phyloP scores from a whole-genome alignment of 2,797 vertebrate species.

The Ctenopoma multispine region DNA sequence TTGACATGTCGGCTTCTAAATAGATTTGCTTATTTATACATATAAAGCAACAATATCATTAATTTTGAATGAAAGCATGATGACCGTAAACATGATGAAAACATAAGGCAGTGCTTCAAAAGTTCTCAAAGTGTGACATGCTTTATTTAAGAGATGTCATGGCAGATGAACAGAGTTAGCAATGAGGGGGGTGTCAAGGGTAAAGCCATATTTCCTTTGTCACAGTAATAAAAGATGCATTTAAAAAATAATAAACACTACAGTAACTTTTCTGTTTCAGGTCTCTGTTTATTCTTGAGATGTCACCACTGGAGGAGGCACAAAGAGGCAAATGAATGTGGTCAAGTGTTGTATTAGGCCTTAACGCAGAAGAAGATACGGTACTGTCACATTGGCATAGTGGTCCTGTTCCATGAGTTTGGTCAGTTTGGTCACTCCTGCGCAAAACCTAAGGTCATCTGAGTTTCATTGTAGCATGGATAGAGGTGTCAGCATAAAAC shows the following conservation, averaged over 20 bases:
- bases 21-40: too few relatives aligned
- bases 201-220: slow-evolving; percentile 6
- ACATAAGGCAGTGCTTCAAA: slow-evolving; percentile 4
- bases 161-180: slow-evolving; percentile 45
- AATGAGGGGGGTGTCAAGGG: slow-evolving; percentile 31
- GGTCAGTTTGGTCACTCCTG: slow-evolving; percentile 4
- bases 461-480: too few relatives aligned
- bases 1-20: too few relatives aligned
- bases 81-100: too few relatives aligned
- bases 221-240: slow-evolving; percentile 28
- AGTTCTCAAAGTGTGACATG: slow-evolving; percentile 26
- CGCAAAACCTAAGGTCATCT: neutral
- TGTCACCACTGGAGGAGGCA: neutral
- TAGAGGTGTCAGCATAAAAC: too few relatives aligned
- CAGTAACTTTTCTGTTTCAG: slow-evolving; percentile 13
- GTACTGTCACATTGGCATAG: slow-evolving; percentile 4
- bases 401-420: neutral
- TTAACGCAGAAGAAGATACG: neutral
- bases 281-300: slow-evolving; percentile 5
- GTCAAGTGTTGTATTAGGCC: slow-evolving; percentile 13
- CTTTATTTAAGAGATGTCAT: slow-evolving; percentile 40
- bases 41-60: too few relatives aligned
- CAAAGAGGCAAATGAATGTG: neutral
- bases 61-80: too few relatives aligned
- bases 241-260: slow-evolving; percentile 20